Evolutionary conservation across 2,797 vertebrate genomes (phyloP).

Genomic region (Diceros bicornis): DNA sequence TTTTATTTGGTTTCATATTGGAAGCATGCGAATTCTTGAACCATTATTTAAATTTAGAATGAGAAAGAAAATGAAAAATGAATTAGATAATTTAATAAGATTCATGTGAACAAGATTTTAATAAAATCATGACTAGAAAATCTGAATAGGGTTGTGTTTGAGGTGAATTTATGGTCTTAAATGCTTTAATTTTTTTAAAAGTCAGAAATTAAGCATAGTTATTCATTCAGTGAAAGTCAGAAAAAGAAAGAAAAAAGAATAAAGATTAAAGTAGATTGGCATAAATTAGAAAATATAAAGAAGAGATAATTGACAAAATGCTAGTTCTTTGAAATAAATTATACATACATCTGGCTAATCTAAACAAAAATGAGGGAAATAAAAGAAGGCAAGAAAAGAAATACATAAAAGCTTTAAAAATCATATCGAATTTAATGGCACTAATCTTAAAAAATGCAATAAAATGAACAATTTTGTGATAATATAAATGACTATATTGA

Average conservation of each 20-base stretch:
- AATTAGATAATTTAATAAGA: neutral
- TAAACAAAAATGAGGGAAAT: neutral
- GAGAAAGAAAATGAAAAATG: slow-evolving; percentile 10
- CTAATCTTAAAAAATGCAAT: neutral
- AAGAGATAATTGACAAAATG: neutral
- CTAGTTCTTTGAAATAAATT: neutral
- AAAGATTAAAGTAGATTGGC: neutral
- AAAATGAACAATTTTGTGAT: neutral
- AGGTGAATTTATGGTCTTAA: neutral
- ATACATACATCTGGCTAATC: neutral
- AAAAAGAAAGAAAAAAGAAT: slow-evolving; percentile 26
- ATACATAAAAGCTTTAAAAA: neutral
- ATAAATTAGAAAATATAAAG: neutral
- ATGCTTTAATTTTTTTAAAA: neutral
- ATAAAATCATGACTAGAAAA: neutral
- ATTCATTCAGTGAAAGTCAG: neutral
- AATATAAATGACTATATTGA: neutral
- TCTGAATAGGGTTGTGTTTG: neutral
- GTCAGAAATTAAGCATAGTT: neutral
- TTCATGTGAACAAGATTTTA: neutral
- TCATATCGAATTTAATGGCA: neutral
- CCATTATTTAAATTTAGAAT: neutral
- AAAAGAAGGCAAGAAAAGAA: neutral
- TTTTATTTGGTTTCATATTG: neutral
- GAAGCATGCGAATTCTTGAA: neutral